Evolutionary conservation across 2,888 invertebrate species (phyloP).

Genomic region (Hyalella azteca): DNA sequence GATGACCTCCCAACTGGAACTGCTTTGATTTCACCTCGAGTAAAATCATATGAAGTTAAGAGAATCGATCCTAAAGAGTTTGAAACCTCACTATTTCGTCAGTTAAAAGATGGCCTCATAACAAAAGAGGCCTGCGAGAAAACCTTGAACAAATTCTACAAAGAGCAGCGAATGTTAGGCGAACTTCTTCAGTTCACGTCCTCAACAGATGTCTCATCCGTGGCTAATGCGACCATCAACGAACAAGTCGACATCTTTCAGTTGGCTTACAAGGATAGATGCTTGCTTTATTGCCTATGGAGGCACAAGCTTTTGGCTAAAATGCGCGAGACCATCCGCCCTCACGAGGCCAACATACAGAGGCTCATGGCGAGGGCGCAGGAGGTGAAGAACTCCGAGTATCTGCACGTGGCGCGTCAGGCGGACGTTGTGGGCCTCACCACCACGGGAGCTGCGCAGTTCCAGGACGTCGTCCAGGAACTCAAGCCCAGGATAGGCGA

Average conservation of each 20-base stretch:
- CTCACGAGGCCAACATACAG: not conserved
- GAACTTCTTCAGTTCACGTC: not conserved
- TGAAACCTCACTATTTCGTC: not conserved
- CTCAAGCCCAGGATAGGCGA: constrained; percentile 39
- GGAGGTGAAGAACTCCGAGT: constrained; percentile 15
- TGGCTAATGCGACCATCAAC: not conserved
- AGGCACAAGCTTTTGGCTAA: not conserved
- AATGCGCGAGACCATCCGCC: not conserved
- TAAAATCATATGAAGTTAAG: not conserved
- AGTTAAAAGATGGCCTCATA: not conserved
- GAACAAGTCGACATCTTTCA: not conserved
- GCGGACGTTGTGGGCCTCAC: constrained; percentile 43
- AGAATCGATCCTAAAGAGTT: not conserved
- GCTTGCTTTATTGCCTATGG: constrained; percentile 13
- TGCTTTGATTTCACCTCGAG: too few species aligned
- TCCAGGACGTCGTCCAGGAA: constrained; percentile 31
- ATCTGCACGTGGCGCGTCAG: constrained; percentile 36
- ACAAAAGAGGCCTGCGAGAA: not conserved
- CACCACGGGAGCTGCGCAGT: constrained; percentile 44
- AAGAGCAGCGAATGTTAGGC: not conserved
- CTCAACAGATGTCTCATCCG: not conserved
- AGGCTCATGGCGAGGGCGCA: not conserved
- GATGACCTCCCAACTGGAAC: not conserved
- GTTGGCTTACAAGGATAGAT: not conserved
- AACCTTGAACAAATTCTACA: not conserved